These are phyloP conservation scores for Colletes collaris DNA, from an alignment of 2,888 invertebrate species.

Conservation along the genomic window DNA sequence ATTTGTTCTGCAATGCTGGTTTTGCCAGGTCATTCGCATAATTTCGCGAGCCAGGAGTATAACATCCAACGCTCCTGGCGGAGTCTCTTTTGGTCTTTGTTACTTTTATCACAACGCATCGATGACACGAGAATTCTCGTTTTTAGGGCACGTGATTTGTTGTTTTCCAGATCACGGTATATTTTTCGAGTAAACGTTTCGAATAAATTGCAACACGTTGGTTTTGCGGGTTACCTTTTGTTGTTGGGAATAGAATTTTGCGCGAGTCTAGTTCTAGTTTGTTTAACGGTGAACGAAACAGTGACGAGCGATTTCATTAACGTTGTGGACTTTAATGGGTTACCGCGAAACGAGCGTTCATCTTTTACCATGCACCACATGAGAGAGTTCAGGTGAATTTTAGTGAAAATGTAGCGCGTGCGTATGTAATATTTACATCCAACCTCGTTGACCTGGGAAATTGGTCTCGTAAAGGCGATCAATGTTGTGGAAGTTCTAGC, in stretches of 20 bases:
- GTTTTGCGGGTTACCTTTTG: no score
- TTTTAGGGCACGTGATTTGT: no score
- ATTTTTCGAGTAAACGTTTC: no score
- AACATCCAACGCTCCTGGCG: no score
- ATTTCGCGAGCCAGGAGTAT: not conserved
- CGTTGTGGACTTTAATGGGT: conserved; percentile 43
- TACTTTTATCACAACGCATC: no score
- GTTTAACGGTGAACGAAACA: conserved; percentile 12
- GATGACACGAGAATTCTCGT: no score
- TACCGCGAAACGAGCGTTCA: conserved; percentile 41
- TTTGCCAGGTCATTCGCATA: conserved; percentile 3
- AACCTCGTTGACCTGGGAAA: not conserved
- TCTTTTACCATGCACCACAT: conserved; percentile 29
- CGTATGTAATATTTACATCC: not conserved
- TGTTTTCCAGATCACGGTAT: no score
- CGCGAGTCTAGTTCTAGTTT: conserved; percentile 1
- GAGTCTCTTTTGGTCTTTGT: no score
- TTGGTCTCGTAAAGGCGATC: conserved; percentile 8
- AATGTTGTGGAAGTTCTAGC: not conserved
- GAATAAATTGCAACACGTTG: no score
- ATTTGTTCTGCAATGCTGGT: not conserved
- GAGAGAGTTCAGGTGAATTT: conserved; percentile 37
- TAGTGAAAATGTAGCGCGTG: not conserved
- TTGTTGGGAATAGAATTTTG: no score
- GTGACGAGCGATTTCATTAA: conserved; percentile 42